These are phyloP conservation scores for Hydractinia symbiolongicarpus DNA, from an alignment of 30 jellyfish, hydroid and myxozoan species.

Conservation along the genomic window DNA sequence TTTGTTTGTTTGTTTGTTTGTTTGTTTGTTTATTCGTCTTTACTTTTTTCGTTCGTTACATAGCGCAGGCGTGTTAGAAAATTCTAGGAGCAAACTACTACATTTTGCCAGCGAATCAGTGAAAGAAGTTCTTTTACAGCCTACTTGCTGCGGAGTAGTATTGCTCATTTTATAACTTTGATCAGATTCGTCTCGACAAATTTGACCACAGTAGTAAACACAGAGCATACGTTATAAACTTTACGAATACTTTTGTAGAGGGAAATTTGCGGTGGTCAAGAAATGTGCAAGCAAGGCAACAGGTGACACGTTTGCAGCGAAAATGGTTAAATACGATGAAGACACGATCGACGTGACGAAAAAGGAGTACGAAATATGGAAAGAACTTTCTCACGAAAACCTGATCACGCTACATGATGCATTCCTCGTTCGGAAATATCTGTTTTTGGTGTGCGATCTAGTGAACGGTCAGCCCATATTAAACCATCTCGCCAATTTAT, in stretches of 20 bases:
- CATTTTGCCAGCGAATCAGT: too few relatives aligned
- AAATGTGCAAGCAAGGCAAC: constrained; percentile 58
- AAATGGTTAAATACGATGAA: constrained; percentile 86
- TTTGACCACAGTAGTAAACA: too few relatives aligned
- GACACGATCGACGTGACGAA: constrained; percentile 84
- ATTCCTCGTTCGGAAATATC: constrained; percentile 82
- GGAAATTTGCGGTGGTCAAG: constrained; percentile 93
- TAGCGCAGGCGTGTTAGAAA: too few relatives aligned
- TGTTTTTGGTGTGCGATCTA: constrained; percentile 73
- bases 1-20: too few relatives aligned
- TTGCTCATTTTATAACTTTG: too few relatives aligned
- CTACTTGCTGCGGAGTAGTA: too few relatives aligned
- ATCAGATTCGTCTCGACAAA: too few relatives aligned
- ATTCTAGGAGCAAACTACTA: too few relatives aligned
- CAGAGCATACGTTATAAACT: too few relatives aligned
- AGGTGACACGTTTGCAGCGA: constrained; percentile 93
- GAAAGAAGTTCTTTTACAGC: neutral
- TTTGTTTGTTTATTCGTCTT: too few relatives aligned
- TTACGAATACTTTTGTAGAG: constrained; percentile 36
- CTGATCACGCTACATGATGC: constrained; percentile 81
- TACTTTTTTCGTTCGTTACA: neutral
- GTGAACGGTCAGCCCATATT: constrained; percentile 72
- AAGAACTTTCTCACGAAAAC: constrained; percentile 70
- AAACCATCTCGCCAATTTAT: constrained; percentile 52
- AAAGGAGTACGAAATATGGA: constrained; percentile 85